Base-by-base conservation (phyloP, 2,797 vertebrate genomes). In the Alca torda region DNA sequence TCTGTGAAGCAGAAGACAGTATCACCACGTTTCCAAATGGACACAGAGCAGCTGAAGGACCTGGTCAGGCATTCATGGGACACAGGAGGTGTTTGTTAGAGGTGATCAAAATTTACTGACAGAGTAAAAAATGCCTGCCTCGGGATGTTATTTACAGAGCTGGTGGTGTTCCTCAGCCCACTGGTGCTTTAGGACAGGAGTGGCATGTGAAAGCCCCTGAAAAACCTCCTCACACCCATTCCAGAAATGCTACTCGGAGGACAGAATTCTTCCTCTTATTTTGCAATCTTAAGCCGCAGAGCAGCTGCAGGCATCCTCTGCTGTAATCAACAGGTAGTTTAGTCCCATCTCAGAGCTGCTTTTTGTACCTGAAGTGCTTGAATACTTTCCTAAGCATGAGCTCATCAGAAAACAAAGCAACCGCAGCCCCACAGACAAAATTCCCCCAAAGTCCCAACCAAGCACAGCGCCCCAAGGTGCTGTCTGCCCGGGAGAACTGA, bases 1-100 rank as follows among this genome's bases (percentile, higher is more conserved):
- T 63, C 33, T 56, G 65, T 60, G 70, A 81, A 24, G 78, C 33
- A 56, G 35, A 68, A 26, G 45, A 61, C 41, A 46, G 48, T 45
- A 63, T 13, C 24, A 11, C 17, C 9, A 23, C 2, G 3, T n/a
- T 56, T 69, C 54, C 56, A 45, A 85, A 69, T 0, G 1, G 57
- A 57, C 67, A n/a, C 8, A 23, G 35, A 37, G 51, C 35, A 56
- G 41, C 46, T 25, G 10, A 59, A 87, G 37, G n/a, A 76, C 50
- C 59, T 28, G 23, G 10, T 21, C 50, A 31, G 59, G 50, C 30
- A 13, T 31, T 43, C 4, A 15, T 10, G 19, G 54, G 59, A 76
- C 64, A 64, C 1, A 4, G 39, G 6, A 76, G 33, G 7, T 60
- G 50, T 53, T 76, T 48, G 37, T 24, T 10, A 82, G 33, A 78